Percentiles rank a stretch among this genome's conserved stretches.
phyloP scores from a whole-genome alignment of 2,113 vertebrate species.

The Dromaius novaehollandiae region DNA sequence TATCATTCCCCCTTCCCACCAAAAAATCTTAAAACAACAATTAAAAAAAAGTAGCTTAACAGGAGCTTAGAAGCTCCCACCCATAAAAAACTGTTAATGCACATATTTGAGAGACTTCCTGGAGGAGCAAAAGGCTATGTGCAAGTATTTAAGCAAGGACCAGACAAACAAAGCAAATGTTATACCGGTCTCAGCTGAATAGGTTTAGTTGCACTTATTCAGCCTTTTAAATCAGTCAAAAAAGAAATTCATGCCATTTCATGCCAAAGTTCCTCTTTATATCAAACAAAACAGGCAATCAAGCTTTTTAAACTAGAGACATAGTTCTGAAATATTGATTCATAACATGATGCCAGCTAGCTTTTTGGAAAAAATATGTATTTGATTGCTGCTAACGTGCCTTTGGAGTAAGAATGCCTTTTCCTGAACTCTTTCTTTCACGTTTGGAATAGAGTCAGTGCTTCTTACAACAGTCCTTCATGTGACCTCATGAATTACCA shows the following conservation, averaged over 20 bases:
- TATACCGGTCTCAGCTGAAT: background rate
- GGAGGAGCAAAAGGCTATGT: background rate
- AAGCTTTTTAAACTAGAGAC: background rate
- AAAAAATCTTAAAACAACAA: background rate
- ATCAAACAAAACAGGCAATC: background rate
- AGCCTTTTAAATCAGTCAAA: background rate
- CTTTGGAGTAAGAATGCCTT: background rate
- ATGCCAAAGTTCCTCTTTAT: background rate
- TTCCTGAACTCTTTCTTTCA: background rate
- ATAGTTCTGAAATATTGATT: background rate
- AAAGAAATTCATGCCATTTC: background rate
- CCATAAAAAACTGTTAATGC: background rate
- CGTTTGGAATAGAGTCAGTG: background rate
- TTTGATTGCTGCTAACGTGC: background rate
- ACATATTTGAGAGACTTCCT: background rate
- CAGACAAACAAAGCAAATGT: slow-evolving; percentile 21
- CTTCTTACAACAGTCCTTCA: background rate
- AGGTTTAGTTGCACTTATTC: background rate
- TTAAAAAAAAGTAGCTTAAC: background rate
- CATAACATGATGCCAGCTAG: background rate
- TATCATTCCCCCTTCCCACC: background rate
- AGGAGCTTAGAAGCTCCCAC: background rate
- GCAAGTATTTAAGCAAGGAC: background rate
- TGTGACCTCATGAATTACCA: background rate
- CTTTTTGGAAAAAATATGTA: background rate